phyloP scores from a whole-genome alignment of 1,140 invertebrate species.

The Drosophila ercepeae region DNA sequence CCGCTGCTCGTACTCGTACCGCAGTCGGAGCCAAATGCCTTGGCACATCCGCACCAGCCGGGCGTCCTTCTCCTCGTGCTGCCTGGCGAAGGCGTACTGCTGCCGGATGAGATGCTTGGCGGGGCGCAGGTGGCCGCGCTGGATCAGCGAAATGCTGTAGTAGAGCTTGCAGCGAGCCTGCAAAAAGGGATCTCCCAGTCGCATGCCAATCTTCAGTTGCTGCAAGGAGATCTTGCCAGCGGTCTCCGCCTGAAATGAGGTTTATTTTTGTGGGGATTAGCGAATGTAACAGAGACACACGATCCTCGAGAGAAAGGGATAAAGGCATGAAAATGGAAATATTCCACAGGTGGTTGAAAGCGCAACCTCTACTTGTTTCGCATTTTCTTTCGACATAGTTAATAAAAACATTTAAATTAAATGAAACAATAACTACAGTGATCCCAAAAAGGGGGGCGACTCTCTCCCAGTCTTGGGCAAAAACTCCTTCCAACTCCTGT shows the following conservation, averaged over 20 bases:
- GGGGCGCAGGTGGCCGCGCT: conserved; percentile 88
- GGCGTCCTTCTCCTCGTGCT: conserved; percentile 84
- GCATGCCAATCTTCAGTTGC: conserved; percentile 91
- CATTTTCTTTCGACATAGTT: too few species aligned
- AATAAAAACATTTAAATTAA: too few species aligned
- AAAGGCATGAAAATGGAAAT: not conserved
- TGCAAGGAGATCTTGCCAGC: conserved; percentile 94
- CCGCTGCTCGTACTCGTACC: conserved; percentile 85
- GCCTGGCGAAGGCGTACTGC: conserved; percentile 86
- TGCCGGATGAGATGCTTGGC: conserved; percentile 88
- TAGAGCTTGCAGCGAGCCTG: conserved; percentile 93
- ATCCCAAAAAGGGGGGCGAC: too few species aligned
- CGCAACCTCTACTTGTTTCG: too few species aligned
- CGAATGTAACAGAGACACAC: not conserved
- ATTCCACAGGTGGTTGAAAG: not conserved
- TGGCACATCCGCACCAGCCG: conserved; percentile 91
- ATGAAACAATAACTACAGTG: too few species aligned
- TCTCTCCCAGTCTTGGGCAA: too few species aligned
- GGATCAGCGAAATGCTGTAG: conserved; percentile 93
- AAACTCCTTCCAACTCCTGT: too few species aligned
- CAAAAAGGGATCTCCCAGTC: conserved; percentile 91
- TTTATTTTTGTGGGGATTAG: not conserved
- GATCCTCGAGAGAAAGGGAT: not conserved
- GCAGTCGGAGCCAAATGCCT: conserved; percentile 92
- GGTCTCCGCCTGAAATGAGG: conserved; percentile 88